A percentile compares a stretch with the other conserved stretches of the same genome.
phyloP scores from a whole-genome alignment of 2,797 vertebrate genomes.

The Sebastes cheni region DNA sequence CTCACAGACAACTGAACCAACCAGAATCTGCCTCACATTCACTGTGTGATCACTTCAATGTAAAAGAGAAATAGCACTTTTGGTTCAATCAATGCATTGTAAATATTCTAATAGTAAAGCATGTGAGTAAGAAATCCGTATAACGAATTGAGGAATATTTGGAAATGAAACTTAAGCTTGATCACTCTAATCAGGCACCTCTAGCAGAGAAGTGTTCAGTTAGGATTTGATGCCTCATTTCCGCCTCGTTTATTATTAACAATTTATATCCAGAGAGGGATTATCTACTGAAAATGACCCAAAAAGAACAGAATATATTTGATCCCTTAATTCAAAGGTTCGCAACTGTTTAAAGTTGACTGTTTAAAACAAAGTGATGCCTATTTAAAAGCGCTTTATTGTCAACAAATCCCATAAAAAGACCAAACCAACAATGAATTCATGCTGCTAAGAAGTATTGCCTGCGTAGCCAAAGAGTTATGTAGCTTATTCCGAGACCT shows the following conservation, averaged over 20 bases:
- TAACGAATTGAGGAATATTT: not conserved
- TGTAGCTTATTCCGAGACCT: not conserved
- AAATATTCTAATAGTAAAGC: not conserved
- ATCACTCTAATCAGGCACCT: not conserved
- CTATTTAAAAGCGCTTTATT: not conserved
- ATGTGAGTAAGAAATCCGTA: not conserved
- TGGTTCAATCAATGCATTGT: not conserved
- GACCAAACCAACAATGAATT: not conserved
- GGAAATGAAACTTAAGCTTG: not conserved
- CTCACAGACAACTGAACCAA: not conserved
- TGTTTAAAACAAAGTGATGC: not conserved
- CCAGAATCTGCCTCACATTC: not conserved
- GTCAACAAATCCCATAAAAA: not conserved
- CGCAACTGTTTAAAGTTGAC: not conserved
- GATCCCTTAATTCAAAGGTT: not conserved
- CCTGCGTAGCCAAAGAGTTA: not conserved
- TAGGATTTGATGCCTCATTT: not conserved
- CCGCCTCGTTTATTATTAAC: not conserved
- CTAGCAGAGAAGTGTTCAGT: not conserved
- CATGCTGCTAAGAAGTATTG: not conserved
- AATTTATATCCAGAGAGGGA: not conserved
- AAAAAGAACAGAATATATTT: not conserved
- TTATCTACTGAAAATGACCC: not conserved
- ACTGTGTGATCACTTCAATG: not conserved
- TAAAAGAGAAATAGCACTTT: not conserved